Conservation (phyloP, 2,888 invertebrate genomes). For the Petrolisthes manimaculis region DNA sequence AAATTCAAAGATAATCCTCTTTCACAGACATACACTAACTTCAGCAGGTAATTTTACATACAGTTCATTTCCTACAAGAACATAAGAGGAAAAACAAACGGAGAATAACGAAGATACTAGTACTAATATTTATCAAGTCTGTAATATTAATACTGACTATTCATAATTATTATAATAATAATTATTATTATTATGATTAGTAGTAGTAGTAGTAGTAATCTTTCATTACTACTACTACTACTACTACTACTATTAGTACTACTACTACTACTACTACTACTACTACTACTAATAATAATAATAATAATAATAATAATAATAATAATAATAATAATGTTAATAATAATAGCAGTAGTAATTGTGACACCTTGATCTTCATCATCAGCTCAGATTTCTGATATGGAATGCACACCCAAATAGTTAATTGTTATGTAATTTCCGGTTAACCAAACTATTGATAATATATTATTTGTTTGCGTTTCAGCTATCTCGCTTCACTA, state of each 20-base stretch:
- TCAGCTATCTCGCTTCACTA: conserved; percentile 6
- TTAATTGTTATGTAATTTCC: neutral
- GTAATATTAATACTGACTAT: neutral
- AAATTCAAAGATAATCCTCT: neutral
- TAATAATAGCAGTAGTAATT: too few relatives aligned
- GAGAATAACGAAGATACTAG: neutral
- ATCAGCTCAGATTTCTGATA: neutral
- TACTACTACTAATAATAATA: too few relatives aligned
- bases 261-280: neutral
- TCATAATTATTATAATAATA: neutral
- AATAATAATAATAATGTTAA: too few relatives aligned
- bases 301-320: too few relatives aligned
- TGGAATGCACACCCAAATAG: neutral
- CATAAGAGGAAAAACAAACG: neutral
- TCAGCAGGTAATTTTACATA: conserved; percentile 11
- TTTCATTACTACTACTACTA: too few relatives aligned
- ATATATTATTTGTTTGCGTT: conserved; percentile 11
- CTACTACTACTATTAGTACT: too few relatives aligned
- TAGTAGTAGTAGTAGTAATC: neutral
- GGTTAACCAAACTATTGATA: neutral
- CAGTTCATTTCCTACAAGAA: neutral
- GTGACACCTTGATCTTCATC: too few relatives aligned
- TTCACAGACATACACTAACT: conserved; percentile 15
- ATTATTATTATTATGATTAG: neutral
- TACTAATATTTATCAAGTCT: neutral